Conservation (phyloP, 1,140 invertebrate species). For the Leptinotarsa undecemlineata region DNA sequence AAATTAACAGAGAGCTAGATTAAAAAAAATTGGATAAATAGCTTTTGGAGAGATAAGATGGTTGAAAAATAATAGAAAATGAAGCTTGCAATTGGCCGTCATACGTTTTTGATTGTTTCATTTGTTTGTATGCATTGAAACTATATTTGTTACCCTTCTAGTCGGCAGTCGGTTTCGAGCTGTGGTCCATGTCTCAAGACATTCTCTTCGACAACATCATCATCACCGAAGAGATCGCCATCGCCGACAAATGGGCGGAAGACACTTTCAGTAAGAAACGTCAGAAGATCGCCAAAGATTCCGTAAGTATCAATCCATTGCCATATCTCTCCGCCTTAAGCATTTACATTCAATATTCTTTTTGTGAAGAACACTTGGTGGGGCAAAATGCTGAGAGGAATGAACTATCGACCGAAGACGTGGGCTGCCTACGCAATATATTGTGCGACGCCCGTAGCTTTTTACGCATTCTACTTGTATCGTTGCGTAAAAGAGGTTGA, state of each 20-base stretch:
- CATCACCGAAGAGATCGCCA: slow-evolving; percentile 81
- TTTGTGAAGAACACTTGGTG: slow-evolving; percentile 52
- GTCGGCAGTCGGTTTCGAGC: slow-evolving; percentile 91
- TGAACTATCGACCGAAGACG: slow-evolving; percentile 77
- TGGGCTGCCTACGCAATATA: slow-evolving; percentile 79
- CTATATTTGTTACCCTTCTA: slow-evolving; percentile 54
- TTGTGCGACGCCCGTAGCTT: slow-evolving; percentile 69
- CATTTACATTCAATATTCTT: neutral
- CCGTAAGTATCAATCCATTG: slow-evolving; percentile 63
- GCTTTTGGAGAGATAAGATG: too few species aligned
- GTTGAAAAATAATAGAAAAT: too few species aligned
- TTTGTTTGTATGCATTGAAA: slow-evolving; percentile 13
- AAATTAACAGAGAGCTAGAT: too few species aligned
- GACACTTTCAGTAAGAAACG: slow-evolving; percentile 87
- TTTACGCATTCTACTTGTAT: slow-evolving; percentile 73
- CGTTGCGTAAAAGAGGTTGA: slow-evolving; percentile 69
- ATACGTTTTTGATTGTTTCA: neutral
- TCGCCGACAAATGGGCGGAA: slow-evolving; percentile 79
- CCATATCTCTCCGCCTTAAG: neutral
- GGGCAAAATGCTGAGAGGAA: slow-evolving; percentile 70
- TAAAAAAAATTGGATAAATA: too few species aligned
- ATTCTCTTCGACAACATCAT: slow-evolving; percentile 96
- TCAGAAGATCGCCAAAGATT: slow-evolving; percentile 75
- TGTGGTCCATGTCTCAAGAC: slow-evolving; percentile 97
- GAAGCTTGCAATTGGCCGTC: too few species aligned